A percentile compares a stretch with the other conserved stretches of the same genome.
phyloP scores from a whole-genome alignment of 2,888 invertebrate species.

The Sinhomidia bicolor region DNA sequence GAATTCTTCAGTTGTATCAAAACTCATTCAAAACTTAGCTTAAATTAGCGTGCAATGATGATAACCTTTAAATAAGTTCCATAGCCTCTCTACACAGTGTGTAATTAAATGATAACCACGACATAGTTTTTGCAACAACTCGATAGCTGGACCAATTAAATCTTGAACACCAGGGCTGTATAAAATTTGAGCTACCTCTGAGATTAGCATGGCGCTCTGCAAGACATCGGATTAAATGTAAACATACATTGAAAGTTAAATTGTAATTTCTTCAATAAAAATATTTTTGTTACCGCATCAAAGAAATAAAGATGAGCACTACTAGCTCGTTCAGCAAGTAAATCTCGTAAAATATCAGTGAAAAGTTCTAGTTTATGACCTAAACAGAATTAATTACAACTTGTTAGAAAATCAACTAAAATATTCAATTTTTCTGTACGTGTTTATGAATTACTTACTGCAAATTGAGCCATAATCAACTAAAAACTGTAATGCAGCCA shows the following conservation, averaged over 20 bases:
- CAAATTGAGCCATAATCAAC: slow-evolving; percentile 71
- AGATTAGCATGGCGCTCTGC: slow-evolving; percentile 62
- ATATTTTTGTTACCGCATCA: slow-evolving; percentile 70
- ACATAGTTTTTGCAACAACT: slow-evolving; percentile 74
- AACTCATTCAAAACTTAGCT: no score
- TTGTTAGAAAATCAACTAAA: no score
- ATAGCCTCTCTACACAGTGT: slow-evolving; percentile 59
- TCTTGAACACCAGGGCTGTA: slow-evolving; percentile 18
- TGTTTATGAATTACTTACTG: slow-evolving; percentile 70
- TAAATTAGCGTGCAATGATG: background rate
- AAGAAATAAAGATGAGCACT: slow-evolving; percentile 71
- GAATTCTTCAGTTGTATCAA: no score
- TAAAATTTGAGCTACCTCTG: slow-evolving; percentile 38
- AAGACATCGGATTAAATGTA: slow-evolving; percentile 5
- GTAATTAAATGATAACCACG: slow-evolving; percentile 63
- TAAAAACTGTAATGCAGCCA: slow-evolving; percentile 72
- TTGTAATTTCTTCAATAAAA: no score
- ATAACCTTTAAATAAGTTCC: slow-evolving; percentile 70
- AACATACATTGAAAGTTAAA: background rate
- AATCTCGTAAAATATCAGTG: slow-evolving; percentile 64
- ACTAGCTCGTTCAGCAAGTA: slow-evolving; percentile 50
- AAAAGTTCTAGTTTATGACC: slow-evolving; percentile 68
- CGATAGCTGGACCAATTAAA: slow-evolving; percentile 50
- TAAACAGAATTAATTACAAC: slow-evolving; percentile 55
- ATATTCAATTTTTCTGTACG: no score